Evolutionary conservation across 2,888 invertebrate species (phyloP), one percentile per base, ranked within the genome.

Genomic region (Camponotus fellah): DNA sequence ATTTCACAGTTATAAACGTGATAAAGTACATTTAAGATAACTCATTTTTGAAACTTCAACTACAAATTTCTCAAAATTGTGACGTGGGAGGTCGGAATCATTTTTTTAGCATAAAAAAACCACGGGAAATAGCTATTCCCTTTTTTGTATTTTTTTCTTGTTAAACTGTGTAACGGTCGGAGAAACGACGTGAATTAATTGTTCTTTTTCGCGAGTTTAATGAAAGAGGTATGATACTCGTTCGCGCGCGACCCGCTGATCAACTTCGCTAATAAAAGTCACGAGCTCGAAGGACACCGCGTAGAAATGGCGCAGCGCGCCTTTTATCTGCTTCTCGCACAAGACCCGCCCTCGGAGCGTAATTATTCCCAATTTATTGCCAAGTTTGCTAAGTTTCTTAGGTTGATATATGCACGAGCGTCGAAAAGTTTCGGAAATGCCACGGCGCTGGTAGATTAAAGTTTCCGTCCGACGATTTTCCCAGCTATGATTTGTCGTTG

Each of bases 241-340:
- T 40, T 53, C 17, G 14, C 58, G 68, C 49, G 14, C 26, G 32
- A 37, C 17, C 3, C 21, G 60, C 60, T 46, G 40, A 75, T 72
- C 65, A 88, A 88, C 69, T 88, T 88, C 77, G 49, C 69, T 82
- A 85, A 86, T 88, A 88, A 88, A 88, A 86, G 86, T 83, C 40
- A 37, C 21, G 26, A 32, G 46, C 71, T 75, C 69, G 66, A 80
- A 65, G 26, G 64, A 60, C 69, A 62, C 17, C 32, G 26, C 37
- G 49, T 17, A 66, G 71, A 46, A 77, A 43, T 58, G 46, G 60
- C 9, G 71, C 37, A 26, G 40, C 71, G 4, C 8, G 66, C 81
- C 88, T 88, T 88, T 88, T 88, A 88, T 88, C 88, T 88, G 56
- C 71, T 12, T 62, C 85, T 85, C 87, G 88, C 87, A 80, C 80